Evolutionary conservation across 2,797 vertebrate genomes (phyloP).

Genomic region (Mus spretus): DNA sequence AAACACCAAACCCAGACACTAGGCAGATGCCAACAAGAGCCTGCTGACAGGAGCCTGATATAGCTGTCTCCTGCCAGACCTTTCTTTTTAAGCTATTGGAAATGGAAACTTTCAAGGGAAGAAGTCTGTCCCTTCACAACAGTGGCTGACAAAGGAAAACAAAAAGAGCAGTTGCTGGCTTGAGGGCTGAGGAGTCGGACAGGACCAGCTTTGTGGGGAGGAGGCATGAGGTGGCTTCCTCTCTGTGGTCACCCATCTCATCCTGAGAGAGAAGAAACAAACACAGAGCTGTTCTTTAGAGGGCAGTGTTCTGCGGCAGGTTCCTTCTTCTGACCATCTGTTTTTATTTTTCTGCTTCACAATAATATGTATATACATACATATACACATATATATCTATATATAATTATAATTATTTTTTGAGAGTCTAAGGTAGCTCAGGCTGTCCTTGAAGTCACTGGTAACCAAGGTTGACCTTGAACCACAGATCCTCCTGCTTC

Average conservation of each 20-base stretch:
- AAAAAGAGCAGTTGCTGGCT: constrained; percentile 3
- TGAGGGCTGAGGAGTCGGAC: background rate
- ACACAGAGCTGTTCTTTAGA: background rate
- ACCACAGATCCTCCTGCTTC: background rate
- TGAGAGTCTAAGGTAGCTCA: background rate
- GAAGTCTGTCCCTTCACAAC: background rate
- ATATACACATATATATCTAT: too few relatives aligned
- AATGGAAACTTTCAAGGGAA: constrained; percentile 23
- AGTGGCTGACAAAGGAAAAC: background rate
- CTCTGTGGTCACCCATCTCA: background rate
- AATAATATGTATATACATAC: background rate
- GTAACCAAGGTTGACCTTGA: too few relatives aligned
- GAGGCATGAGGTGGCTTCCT: background rate
- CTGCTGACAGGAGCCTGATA: too few relatives aligned
- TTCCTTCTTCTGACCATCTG: background rate
- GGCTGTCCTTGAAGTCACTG: background rate
- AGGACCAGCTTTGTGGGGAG: background rate
- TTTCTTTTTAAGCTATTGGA: background rate
- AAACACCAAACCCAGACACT: too few relatives aligned
- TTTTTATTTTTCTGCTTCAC: background rate
- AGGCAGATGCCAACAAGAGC: too few relatives aligned
- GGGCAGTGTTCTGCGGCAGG: background rate
- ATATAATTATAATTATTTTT: background rate
- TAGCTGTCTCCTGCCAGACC: background rate
- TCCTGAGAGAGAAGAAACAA: background rate